phyloP scores from a whole-genome alignment of 2,797 vertebrate species.

The Poecilia wingei region DNA sequence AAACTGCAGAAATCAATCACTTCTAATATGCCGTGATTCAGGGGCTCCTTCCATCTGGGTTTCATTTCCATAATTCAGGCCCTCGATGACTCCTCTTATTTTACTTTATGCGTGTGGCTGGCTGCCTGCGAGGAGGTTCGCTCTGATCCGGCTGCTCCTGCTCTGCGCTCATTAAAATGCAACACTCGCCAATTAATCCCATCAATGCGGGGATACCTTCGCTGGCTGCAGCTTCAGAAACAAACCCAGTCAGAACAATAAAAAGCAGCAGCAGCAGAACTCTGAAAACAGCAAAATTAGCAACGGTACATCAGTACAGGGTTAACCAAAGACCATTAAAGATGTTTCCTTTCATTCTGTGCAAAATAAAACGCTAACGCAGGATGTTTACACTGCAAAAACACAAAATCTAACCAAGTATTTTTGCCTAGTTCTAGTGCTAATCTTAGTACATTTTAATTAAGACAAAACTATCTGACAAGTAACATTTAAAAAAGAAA shows the following conservation, averaged over 20 bases:
- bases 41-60: slow-evolving; percentile 35
- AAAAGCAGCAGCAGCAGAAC: slow-evolving; percentile 17
- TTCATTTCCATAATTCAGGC: slow-evolving; percentile 26
- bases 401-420: no score
- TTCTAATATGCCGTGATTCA: slow-evolving; percentile 48
- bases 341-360: neutral
- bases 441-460: no score
- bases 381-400: neutral
- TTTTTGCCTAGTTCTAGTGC: no score
- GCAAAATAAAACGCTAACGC: neutral
- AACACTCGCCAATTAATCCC: slow-evolving; percentile 58
- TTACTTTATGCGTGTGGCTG: slow-evolving; percentile 57
- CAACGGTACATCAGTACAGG: neutral
- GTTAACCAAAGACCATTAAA: neutral
- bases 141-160: slow-evolving; percentile 54
- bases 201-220: slow-evolving; percentile 57
- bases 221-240: slow-evolving; percentile 43
- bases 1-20: slow-evolving; percentile 49
- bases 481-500: no score
- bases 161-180: slow-evolving; percentile 55
- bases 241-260: neutral
- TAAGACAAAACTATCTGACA: no score
- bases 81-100: slow-evolving; percentile 33
- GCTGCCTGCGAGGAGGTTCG: slow-evolving; percentile 33
- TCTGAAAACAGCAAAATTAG: neutral